Base-by-base conservation (phyloP, 2,888 invertebrate genomes). In the Melinopterus prodromus region DNA sequence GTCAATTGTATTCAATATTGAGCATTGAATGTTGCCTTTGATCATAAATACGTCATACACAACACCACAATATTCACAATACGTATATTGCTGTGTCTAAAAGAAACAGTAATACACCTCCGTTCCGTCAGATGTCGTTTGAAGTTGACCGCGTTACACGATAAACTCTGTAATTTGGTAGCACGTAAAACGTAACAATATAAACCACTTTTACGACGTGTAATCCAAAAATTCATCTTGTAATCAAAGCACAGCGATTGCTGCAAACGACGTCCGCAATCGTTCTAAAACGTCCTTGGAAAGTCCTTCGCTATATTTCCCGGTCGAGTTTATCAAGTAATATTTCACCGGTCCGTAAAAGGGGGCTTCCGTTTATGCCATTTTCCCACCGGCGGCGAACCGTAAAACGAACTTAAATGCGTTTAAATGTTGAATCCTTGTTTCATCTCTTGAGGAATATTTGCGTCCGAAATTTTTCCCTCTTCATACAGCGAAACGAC, bases 391-490 rank as follows among this genome's bases (percentile, higher is more conserved):
- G 5, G 53, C 12, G 53, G 0, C 53, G 26, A 53, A 53, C 53
- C 53, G 53, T 53, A 53, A 53, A 53, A 53, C 1, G 2, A 53
- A 53, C 53, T 53, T 53, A 53, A 53, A 53, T 53, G 53, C 53
- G 53, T 53, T 53, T 53, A 53, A 53, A 53, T 53, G 53, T 53
- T 53, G 12, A 53, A 53, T 7, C 53, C 53, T 53, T 53, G 53
- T 53, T 53, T 53, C 53, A 53, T 53, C 53, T 53, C 53, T 12
- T 53, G 53, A 53, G 53, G 12, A 53, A 53, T 53, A 53, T 53
- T 53, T 53, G 53, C 53, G 53, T 53, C 53, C 53, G 53, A 53
- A 53, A 53, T 53, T 53, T 53, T 53, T 53, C 53, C 53, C 53
- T 53, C 53, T 53, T 53, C 53, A 53, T 53, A 12, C 53, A 53